Base-by-base conservation (phyloP, 2,113 vertebrate genomes). In the Pachyramphus minor region DNA sequence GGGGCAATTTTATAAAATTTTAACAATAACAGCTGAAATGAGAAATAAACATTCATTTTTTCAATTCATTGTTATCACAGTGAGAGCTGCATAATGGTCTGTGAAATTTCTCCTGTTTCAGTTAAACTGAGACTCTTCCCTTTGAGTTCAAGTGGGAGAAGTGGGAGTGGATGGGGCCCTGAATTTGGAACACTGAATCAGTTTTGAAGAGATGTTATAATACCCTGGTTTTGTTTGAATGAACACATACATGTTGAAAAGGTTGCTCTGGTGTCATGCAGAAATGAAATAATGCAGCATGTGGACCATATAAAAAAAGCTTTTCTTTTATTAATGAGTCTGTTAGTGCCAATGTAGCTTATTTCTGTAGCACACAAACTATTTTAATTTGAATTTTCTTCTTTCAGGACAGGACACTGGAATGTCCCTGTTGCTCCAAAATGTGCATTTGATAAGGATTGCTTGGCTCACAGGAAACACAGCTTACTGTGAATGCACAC, bases 221-320 rank as follows among this genome's bases (percentile, higher is more conserved):
- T 44, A n/a, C n/a, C n/a, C n/a, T n/a, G 19, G 4, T 72, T 78
- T n/a, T 59, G 39, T 83, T 47, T 30, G 27, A 37, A 49, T 47
- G 20, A 77, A 30, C 7, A 0, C 17, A 20, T 0, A 3, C 6
- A 41, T 0, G 3, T 18, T 30, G 33, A 45, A 67, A 85, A 74
- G 52, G 19, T 22, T 56, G 39, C 59, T 41, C 20, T 42, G 33
- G 15, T 45, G 55, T 41, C 28, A 22, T 7, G 14, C 12, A 44
- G 59, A 27, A 74, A 52, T 5, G 1, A 60, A 77, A 44, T 23
- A 7, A 28, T 30, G 14, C 59, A 44, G 52, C 41, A 27, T 4
- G 8, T 50, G 64, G 22, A 67, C n/a, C 7, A 21, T 4, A 13
- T n/a, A 44, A 84, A 64, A 63, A 71, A n/a, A 41, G 5, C 12